Base-by-base conservation (phyloP, 2,888 invertebrate species). In the Diplolepis rosae region DNA sequence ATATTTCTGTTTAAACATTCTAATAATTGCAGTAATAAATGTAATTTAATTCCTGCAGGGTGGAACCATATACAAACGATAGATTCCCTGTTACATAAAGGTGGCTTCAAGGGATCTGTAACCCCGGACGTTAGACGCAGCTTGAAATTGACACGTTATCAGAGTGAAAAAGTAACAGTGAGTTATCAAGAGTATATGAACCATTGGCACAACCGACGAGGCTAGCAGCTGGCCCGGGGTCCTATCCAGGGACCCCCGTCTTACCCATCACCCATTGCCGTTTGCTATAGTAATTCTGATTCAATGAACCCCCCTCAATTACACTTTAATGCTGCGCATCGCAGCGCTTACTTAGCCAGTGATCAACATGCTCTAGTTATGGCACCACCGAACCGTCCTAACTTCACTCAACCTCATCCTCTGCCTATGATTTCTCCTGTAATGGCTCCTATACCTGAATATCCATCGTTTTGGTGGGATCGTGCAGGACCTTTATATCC, bases 21-120 rank as follows among this genome's bases (percentile, higher is more conserved):
- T n/a, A n/a, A n/a, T n/a, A n/a, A n/a, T n/a, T n/a, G n/a, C n/a
- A n/a, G 15, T 32, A 51, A 45, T 54, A 27, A 18, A 32, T 22
- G 1, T 1, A 18, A 15, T 48, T 27, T 61, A 24, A 18, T 67
- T 9, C 67, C 22, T 74, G 30, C 39, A 98, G 98, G 98, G 83
- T 99, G 99, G 99, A 96, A 99, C 92, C 97, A 97, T 90, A 93
- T 96, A 79, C 98, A 99, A 90, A 99, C 99, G 27, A 98, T 99
- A 86, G 99, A 99, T 90, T 98, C 98, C 48, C 91, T 99, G 75
- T 92, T 99, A 77, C 93, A 98, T 80, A 99, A 99, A 90, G 99
- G 98, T 79, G 99, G 99, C 61, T 98, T 94, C 90, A 97, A 97
- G 89, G 96, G 97, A 30, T 90, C 92, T 68, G 97, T 98, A 77